Evolutionary conservation across 2,113 vertebrate genomes (phyloP), one percentile per base, ranked within the genome.

Genomic region (Syrrhaptes paradoxus): DNA sequence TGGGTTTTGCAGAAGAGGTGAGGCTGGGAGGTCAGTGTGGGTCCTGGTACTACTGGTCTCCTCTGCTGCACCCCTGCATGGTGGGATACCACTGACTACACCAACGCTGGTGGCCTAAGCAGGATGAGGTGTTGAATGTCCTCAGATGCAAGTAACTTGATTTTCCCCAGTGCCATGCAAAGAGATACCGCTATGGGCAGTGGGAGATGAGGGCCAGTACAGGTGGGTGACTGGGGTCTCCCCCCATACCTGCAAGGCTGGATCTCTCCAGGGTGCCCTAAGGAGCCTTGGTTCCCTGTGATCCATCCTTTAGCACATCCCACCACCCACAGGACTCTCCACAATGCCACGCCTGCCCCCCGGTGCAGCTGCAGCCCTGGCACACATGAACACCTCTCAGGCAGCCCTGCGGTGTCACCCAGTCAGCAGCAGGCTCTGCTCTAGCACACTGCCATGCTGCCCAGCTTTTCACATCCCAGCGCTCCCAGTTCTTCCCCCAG

Each of bases 331-430:
- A 66, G 36, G 31, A 49, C 18, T 58, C 31, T 3, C 9, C 17
- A 52, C 19, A 43, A 54, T 16, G 14, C 14, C 21, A 17, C 0
- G 0, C 46, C 36, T 66, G 20, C 38, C 38, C 13, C 0, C 1
- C 5, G 2, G 17, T 46, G 80, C 1, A 0, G 15, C 9, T 1
- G 2, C 58, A 72, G 34, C 17, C 7, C 5, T 26, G 16, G 41
- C 2, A 3, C 46, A 19, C 19, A 26, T 3, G 38, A 34, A 32
- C 34, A 77, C 14, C 21, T 66, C 41, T 13, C 54, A 51, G 52
- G 11, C 7, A 45, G 52, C 46, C 58, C 8, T 4, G 3, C 2
- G 4, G 24, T 10, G 4, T 32, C 28, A 25, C 12, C 13, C 26
- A 61, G 41, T 8, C 13, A 9, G 51, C 71, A 77, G 71, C 34